Base-by-base conservation (phyloP, 2,113 vertebrate genomes). In the Phocoena sinus region DNA sequence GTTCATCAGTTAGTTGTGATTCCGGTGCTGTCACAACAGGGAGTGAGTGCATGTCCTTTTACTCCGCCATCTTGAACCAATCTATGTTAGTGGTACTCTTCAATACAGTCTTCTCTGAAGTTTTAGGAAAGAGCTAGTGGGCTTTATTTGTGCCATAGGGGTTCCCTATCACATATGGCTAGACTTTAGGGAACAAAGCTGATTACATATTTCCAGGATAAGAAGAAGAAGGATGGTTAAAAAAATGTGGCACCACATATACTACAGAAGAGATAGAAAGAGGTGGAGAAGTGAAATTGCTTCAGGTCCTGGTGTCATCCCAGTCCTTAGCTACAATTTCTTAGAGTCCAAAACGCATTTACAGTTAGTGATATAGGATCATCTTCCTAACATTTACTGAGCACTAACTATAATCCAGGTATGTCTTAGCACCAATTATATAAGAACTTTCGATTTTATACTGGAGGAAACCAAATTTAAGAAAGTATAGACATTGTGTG, bases 91-190 rank as follows among this genome's bases (percentile, higher is more conserved):
- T 4, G 5, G 8, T 33, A 33, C 13, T 82, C 1, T 28, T 77
- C 31, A n/a, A 62, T 9, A 53, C 2, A 28, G 18, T 60, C 21
- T n/a, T 28, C 20, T 73, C 53, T 89, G 36, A 71, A 77, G 33
- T 89, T 82, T 33, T 81, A 31, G 4, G 28, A 53, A 67, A 76
- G 9, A 68, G 8, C 1, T 2, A 58, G 11, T 5, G 44, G 31
- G 5, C 13, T 11, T 68, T 58, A 25, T 33, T 17, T 62, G 6
- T 62, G 47, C 14, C 6, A 5, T 12, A 56, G 21, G 8, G 2
- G 3, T 17, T 3, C 41, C 5, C 4, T 36, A 18, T 2, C 20
- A n/a, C 1, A 31, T 21, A 18, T 50, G 18, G 13, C 6, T 58
- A 71, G 3, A 53, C n/a, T 67, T 79, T 15, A 28, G 41, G 20